Base-by-base conservation (phyloP, 2,888 invertebrate species). In the Vannuccia rotundouncinata region DNA sequence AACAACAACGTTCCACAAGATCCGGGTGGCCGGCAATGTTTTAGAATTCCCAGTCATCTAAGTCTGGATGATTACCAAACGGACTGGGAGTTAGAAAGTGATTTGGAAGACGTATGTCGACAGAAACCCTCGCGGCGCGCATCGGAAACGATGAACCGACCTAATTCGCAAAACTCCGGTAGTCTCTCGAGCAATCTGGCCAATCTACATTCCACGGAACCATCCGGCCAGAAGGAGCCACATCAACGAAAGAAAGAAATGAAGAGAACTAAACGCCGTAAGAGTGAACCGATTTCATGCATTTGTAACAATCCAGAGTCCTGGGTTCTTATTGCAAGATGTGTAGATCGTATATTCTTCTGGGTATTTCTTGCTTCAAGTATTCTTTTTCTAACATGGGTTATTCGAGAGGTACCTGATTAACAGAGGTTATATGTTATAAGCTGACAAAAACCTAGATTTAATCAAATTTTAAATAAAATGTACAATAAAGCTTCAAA, bases 341-440 rank as follows among this genome's bases (percentile, higher is more conserved):
- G 83, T 28, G 81, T 82, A 31, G 84, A 85, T 73, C 82, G 84
- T 10, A 75, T 83, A 59, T 85, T 84, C 75, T 83, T 84, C 82
- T 84, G 84, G 84, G 59, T 84, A n/a, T 84, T 84, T 80, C 29
- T 84, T 13, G 81, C 81, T 17, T 59, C 84, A 59, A 83, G 83
- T 79, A 22, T 82, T 27, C 10, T 75, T 2, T 31, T 75, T 13
- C 2, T 75, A 2, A 17, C 75, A 27, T 75, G 29, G 75, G 2
- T 5, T 29, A 27, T 28, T n/a, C 10, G 66, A 13, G 66, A 66
- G 66, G 66, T 66, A 2, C 66, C 66, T 22, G 66, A 66, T 66
- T 66, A 66, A 66, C 25, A n/a, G 17, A 66, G 10, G 5, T 13
- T 27, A 66, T 66, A 22, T n/a, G n/a, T n/a, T n/a, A n/a, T n/a